Base-by-base conservation (phyloP, 2,113 vertebrate genomes). In the Scalopus aquaticus region DNA sequence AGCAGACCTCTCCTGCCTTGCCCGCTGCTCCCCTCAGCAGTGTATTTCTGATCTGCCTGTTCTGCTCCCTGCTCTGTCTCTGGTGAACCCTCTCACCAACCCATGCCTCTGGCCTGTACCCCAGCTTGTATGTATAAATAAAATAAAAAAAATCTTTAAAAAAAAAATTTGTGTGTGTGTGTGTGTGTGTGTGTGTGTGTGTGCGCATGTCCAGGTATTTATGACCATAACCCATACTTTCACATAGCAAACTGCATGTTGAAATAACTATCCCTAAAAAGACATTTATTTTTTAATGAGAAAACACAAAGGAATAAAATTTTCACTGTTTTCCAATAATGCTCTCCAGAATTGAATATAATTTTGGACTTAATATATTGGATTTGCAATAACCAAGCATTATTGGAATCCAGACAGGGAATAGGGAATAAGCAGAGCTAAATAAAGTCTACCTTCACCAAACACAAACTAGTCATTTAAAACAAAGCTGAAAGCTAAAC, bases 291-390 rank as follows among this genome's bases (percentile, higher is more conserved):
- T 83, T 90, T 82, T 79, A 58, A 39, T 64, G 22, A 89, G 5
- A 95, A 76, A 10, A 74, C 22, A 90, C 46, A 42, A 87, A 49
- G 35, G 20, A 90, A 78, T 64, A 89, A 88, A 85, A 49, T 82
- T 60, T 74, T 93, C 20, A 88, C 11, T 35, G 20, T 74, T 89
- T 72, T 93, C 42, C n/a, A 79, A 62, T 70, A 93, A 78, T 58
- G 13, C 19, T 35, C 20, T 16, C 5, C 30, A 78, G 12, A 91
- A 77, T 77, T 93, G 78, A 93, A 39, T 78, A 58, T 51, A 19
- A 64, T 78, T 77, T 46, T 77, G 39, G 17, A 62, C 15, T 70
- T 69, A n/a, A 35, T 60, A 58, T 67, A 81, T 79, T 72, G 78
- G 32, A 5, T 77, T 78, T 35, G 32, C 2, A 86, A 37, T 62